Conservation (phyloP, 2,888 invertebrate species). For the Pyralis farinalis region DNA sequence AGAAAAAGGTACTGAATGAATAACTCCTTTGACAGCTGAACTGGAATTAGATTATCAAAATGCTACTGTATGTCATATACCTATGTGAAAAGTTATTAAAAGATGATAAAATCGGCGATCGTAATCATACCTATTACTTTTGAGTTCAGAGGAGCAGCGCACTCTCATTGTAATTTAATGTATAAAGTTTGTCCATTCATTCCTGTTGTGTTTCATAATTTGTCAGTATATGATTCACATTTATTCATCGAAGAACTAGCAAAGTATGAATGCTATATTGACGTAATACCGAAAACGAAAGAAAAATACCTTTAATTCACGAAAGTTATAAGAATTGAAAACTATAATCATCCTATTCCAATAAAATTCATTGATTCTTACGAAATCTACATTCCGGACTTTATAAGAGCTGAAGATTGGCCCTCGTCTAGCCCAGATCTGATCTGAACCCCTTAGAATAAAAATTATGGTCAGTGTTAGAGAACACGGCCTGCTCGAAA, state of each 20-base stretch:
- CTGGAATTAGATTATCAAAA: constrained; percentile 2
- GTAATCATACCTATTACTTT: too few species aligned
- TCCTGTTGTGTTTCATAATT: constrained; percentile 24
- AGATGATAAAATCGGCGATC: too few species aligned
- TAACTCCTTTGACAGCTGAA: constrained; percentile 1
- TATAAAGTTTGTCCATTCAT: constrained; percentile 19
- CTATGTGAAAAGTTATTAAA: too few species aligned
- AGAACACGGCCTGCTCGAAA: too few species aligned
- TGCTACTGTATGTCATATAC: constrained; percentile 6
- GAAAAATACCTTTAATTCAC: constrained; percentile 18
- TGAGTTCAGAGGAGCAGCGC: constrained; percentile 17
- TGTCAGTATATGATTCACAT: constrained; percentile 23
- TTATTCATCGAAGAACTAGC: constrained; percentile 20
- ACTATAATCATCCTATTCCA: constrained; percentile 1
- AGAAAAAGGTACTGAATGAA: background rate
- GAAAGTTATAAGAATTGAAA: constrained; percentile 6
- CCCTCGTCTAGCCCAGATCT: too few species aligned
- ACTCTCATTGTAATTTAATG: constrained; percentile 18
- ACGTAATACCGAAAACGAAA: constrained; percentile 21
- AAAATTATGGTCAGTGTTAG: too few species aligned
- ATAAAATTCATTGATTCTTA: constrained; percentile 8
- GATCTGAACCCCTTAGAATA: too few species aligned
- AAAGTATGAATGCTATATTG: constrained; percentile 15
- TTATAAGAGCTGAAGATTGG: too few species aligned
- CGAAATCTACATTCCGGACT: too few species aligned